Base-by-base conservation (phyloP, 2,113 vertebrate genomes). In the Paradoxurus hermaphroditus region DNA sequence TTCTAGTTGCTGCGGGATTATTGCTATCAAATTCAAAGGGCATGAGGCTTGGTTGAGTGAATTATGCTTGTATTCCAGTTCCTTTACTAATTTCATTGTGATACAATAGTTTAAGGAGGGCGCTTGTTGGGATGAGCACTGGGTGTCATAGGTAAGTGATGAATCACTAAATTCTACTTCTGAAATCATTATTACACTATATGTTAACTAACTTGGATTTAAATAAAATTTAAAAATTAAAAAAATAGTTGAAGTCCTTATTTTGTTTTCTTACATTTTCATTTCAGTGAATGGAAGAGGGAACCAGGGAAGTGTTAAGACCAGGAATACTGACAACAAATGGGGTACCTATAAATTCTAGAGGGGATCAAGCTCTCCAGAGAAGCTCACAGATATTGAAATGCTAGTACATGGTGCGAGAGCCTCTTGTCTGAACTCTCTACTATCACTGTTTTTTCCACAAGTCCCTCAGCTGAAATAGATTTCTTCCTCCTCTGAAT, bases 1-100 rank as follows among this genome's bases (percentile, higher is more conserved):
- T 98, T 97, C 93, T 94, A 94, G 95, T 97, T 98, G 94, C 95
- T 78, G 11, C 83, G 77, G 96, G 96, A 97, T 97, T 97, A 96
- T 97, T 62, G 78, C 95, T 94, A 93, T 96, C 79, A 93, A 79
- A 95, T 97, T 97, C 95, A 85, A 96, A 98, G 91, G 91, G 56
- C 65, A 41, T 39, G 79, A 94, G 92, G 63, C 51, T 97, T 95
- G 93, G 93, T 81, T 72, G 29, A 95, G 86, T 84, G 86, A 94
- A 93, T 95, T 63, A 84, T 95, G 85, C 85, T 82, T 95, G 59
- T 93, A 82, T 87, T 96, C 68, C 21, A 85, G 85, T 53, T n/a
- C 39, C 39, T 92, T 89, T 92, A 81, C 65, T 83, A 96, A 92
- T 77, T 96, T 95, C 49, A 49, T 75, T 91, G 39, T 95, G 88